Base-by-base conservation (phyloP, 2,888 invertebrate genomes). In the Trichogramma dendrolimi region DNA sequence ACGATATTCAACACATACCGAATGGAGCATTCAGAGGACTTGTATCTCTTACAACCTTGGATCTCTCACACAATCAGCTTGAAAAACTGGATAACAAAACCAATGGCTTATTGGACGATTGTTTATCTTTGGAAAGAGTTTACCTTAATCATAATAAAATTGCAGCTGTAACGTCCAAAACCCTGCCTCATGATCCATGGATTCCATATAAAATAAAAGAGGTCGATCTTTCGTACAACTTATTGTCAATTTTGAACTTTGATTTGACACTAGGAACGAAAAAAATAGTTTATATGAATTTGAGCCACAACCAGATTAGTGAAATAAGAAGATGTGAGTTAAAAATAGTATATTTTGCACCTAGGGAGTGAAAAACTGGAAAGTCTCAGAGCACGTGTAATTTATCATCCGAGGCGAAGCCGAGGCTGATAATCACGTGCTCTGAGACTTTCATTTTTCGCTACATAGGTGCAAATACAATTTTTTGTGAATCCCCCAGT, bases 71-170 rank as follows among this genome's bases (percentile, higher is more conserved):
- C 69, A 95, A 95, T 75, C 76, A 76, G 11, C 75, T 95, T 10
- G 86, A 89, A 64, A 89, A 87, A 70, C 81, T 95, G 50, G 93
- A 95, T 73, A 95, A 95, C 73, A 93, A 91, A 77, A 94, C 94
- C 0, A 83, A 93, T 71, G 91, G 93, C 0, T 79, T 94, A 1
- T 80, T 95, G 10, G 94, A 94, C 66, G 92, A 94, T 69, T 89
- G 92, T 67, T 79, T 94, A 0, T 94, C 94, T 2, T 79, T 95
- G 27, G 91, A 93, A 81, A 84, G 81, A 78, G 77, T 94, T 4
- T 86, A 93, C 73, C 78, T 94, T 64, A 93, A 92, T 69, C 83
- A 91, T 79, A 95, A 95, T 76, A 86, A 84, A 73, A 86, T 95
- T 64, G 89, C 90, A 40, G 91, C 90, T 71, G 83, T 95, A 2